phyloP scores from a whole-genome alignment of 2,888 invertebrate species.

The Sphinx pinastri region DNA sequence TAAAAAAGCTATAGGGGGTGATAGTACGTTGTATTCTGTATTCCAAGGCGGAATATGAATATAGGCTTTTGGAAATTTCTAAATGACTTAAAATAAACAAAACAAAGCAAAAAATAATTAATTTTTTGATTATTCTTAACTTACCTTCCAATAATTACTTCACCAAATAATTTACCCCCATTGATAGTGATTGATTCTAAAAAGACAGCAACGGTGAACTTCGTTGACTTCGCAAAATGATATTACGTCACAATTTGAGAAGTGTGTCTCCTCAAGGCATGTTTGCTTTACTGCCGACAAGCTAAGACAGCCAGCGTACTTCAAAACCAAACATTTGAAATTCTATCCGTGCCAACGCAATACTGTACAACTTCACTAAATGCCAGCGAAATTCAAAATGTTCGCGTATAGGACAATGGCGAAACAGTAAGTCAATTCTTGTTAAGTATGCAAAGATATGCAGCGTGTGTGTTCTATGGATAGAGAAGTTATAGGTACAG shows the following conservation, averaged over 20 bases:
- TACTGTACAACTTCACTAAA: constrained; percentile 32
- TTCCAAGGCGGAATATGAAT: no score
- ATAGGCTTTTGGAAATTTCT: no score
- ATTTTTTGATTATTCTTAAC: no score
- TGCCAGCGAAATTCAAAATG: constrained; percentile 25
- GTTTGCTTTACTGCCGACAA: constrained; percentile 26
- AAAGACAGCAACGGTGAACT: neutral
- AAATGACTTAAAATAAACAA: no score
- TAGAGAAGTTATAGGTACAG: no score
- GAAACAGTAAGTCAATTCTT: constrained; percentile 22
- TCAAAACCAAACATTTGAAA: constrained; percentile 35
- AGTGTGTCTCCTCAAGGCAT: constrained; percentile 28
- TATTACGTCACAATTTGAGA: constrained; percentile 16
- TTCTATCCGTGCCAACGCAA: constrained; percentile 33
- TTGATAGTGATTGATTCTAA: neutral
- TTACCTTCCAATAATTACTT: no score
- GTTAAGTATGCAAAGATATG: neutral
- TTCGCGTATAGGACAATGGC: neutral
- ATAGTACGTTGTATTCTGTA: no score
- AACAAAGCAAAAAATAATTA: no score
- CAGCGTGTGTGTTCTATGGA: no score
- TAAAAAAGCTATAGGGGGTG: no score
- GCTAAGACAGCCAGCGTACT: constrained; percentile 29
- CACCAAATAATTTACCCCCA: neutral
- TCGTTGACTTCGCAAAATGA: neutral